phyloP scores from a whole-genome alignment of 2,888 invertebrate genomes.

The Endotricha flammealis region DNA sequence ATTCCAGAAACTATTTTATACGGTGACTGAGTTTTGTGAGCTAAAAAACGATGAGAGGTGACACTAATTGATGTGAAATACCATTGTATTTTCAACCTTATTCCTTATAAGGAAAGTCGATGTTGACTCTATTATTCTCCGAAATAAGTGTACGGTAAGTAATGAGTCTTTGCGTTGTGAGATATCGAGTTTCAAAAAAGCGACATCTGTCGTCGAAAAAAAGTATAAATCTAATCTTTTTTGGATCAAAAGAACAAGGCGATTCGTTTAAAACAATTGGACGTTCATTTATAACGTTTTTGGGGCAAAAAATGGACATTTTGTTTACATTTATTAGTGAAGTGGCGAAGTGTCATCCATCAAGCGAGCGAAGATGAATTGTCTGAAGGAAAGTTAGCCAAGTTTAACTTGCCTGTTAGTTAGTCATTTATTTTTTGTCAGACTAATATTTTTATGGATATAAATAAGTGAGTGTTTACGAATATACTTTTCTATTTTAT shows the following conservation, averaged over 20 bases:
- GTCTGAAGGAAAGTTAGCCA: constrained; percentile 36
- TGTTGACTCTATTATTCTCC: background rate
- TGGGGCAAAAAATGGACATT: constrained; percentile 57
- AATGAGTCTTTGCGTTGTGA: constrained; percentile 19
- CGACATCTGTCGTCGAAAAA: constrained; percentile 41
- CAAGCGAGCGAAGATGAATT: constrained; percentile 64
- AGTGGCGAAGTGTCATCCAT: constrained; percentile 67
- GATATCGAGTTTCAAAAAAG: constrained; percentile 38
- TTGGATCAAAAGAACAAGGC: constrained; percentile 43
- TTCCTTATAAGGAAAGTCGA: constrained; percentile 2
- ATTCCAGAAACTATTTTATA: constrained; percentile 48
- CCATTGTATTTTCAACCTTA: constrained; percentile 16
- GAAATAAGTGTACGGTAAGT: constrained; percentile 11
- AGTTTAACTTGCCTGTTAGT: constrained; percentile 32
- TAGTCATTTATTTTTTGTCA: constrained; percentile 14
- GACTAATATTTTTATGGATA: background rate
- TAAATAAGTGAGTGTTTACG: constrained; percentile 5
- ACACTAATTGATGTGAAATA: constrained; percentile 9
- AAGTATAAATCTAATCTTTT: constrained; percentile 37
- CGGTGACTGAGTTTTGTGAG: constrained; percentile 39
- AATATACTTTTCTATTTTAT: background rate
- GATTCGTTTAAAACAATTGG: constrained; percentile 61
- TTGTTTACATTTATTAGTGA: constrained; percentile 76
- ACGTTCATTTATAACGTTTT: constrained; percentile 63
- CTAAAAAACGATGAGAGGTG: constrained; percentile 24